These are phyloP conservation scores for Mylabris phalerata DNA, from an alignment of 1,140 invertebrate genomes.

Conservation along the genomic window DNA sequence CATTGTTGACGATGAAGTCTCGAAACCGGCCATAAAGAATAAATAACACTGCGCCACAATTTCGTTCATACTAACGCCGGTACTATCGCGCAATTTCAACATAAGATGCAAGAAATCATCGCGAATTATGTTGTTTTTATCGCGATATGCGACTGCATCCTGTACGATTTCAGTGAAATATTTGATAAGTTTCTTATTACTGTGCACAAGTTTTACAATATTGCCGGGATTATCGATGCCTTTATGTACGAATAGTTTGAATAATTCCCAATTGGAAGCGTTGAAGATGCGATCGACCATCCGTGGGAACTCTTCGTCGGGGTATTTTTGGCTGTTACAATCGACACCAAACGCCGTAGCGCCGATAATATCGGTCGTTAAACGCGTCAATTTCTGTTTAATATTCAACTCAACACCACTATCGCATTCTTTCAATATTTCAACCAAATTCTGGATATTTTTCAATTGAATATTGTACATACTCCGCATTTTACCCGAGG, in stretches of 20 bases:
- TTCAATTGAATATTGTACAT: conserved; percentile 37
- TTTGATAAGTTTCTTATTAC: conserved; percentile 26
- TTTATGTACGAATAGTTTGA: conserved; percentile 31
- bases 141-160: conserved; percentile 42
- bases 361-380: conserved; percentile 15
- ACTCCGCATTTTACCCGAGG: conserved; percentile 44
- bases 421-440: neutral
- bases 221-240: conserved; percentile 5
- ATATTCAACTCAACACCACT: conserved; percentile 1
- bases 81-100: conserved; percentile 21
- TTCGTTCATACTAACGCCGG: conserved; percentile 5
- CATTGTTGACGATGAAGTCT: conserved; percentile 55
- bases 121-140: conserved; percentile 38
- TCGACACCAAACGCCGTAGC: conserved; percentile 45
- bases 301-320: conserved; percentile 38
- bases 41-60: conserved; percentile 39
- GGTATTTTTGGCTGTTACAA: conserved; percentile 40
- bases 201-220: conserved; percentile 2
- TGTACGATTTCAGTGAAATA: conserved; percentile 44
- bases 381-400: conserved; percentile 9
- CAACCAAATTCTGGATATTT: conserved; percentile 3
- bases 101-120: conserved; percentile 48
- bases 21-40: conserved; percentile 54
- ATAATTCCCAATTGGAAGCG: conserved; percentile 4
- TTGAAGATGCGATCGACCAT: conserved; percentile 10